Conservation (phyloP, 2,113 vertebrate species). For the Ciconia boyciana region DNA sequence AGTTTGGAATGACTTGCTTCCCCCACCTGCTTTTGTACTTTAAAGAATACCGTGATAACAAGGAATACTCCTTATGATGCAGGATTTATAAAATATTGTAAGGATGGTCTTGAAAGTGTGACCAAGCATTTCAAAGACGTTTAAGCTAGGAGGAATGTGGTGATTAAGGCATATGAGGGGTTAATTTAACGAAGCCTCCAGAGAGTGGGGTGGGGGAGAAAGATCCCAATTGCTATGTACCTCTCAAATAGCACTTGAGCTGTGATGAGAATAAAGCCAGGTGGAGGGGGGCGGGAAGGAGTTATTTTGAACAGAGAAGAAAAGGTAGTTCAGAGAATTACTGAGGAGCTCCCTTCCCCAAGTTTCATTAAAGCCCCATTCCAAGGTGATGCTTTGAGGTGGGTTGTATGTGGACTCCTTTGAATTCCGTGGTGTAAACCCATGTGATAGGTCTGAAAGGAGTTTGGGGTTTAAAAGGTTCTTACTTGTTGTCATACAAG, state of each 20-base stretch:
- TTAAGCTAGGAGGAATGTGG: not conserved
- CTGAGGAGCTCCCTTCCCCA: not conserved
- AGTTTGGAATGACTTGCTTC: not conserved
- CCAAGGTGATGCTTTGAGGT: not conserved
- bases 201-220: not conserved
- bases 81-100: not conserved
- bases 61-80: not conserved
- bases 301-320: not conserved
- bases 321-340: not conserved
- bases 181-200: not conserved
- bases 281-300: not conserved
- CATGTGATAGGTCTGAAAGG: not conserved
- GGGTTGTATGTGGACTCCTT: not conserved
- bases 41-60: not conserved
- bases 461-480: not conserved
- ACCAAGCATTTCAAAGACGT: not conserved
- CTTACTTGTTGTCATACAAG: not conserved
- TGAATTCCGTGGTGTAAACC: not conserved
- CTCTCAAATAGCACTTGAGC: not conserved
- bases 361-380: not conserved
- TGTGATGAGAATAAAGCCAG: not conserved
- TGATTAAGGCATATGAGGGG: not conserved
- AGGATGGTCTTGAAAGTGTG: not conserved
- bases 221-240: not conserved
- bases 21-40: not conserved